Conservation (phyloP, 2,888 invertebrate species). For the Nomada goodeniana region DNA sequence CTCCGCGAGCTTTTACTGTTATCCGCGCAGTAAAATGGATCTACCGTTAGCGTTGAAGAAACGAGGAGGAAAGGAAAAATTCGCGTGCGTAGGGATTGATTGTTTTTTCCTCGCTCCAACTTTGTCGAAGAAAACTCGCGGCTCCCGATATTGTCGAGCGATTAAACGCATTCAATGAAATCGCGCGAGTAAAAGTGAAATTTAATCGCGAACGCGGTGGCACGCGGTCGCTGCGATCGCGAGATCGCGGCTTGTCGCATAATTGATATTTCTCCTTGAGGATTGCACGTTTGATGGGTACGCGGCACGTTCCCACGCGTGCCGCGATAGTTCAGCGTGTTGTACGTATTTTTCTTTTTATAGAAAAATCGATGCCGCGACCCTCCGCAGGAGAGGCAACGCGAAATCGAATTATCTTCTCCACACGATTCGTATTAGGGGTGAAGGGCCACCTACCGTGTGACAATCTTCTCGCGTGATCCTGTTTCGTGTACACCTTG, state of each 20-base stretch:
- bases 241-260: slow-evolving; percentile 34
- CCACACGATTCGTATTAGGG: slow-evolving; percentile 10
- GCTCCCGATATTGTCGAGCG: no score
- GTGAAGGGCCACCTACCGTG: slow-evolving; percentile 72
- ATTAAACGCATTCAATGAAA: not conserved
- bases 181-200: slow-evolving; percentile 41
- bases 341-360: slow-evolving; percentile 28
- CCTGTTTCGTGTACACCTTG: slow-evolving; percentile 85
- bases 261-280: slow-evolving; percentile 48
- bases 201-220: slow-evolving; percentile 3
- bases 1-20: not conserved
- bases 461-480: slow-evolving; percentile 77
- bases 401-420: not conserved
- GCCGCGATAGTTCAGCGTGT: slow-evolving; percentile 16
- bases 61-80: no score
- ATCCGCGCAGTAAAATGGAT: no score
- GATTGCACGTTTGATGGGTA: slow-evolving; percentile 42
- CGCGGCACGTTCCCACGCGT: slow-evolving; percentile 54
- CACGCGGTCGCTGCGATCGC: slow-evolving; percentile 46
- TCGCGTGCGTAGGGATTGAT: not conserved
- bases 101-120: no score
- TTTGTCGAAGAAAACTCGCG: not conserved
- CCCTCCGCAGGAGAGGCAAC: not conserved
- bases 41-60: no score
- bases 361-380: slow-evolving; percentile 16